Base-by-base conservation (phyloP, 2,113 vertebrate genomes). In the Apus apus region DNA sequence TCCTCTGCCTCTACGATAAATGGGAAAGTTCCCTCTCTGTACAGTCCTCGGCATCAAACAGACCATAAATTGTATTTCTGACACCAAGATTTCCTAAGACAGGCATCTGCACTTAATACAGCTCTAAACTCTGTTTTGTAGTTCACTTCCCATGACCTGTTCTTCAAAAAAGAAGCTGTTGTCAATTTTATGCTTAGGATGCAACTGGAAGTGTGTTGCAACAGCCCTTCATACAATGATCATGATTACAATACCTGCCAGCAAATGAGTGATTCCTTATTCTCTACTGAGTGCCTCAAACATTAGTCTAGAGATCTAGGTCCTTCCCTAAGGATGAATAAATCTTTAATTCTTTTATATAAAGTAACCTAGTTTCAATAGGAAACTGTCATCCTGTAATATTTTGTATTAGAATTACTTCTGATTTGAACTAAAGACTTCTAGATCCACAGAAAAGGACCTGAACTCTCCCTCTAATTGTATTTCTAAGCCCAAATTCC, bases 341-440 rank as follows among this genome's bases (percentile, higher is more conserved):
- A 89, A 94, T 91, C 68, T 94, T 96, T 96, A 95, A 97, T 95
- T 85, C 96, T 90, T 94, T 97, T 84, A 90, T 36, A 65, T 58
- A 56, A 93, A 90, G 73, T 97, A 94, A 90, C 91, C 93, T 92
- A 93, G 65, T 96, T 96, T 93, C 65, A 93, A 85, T 2, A 71
- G 32, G 53, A 36, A 90, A 84, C 43, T 14, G 26, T 38, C 21
- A 92, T 90, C 26, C 51, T 71, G 32, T 29, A 90, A 43, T 87
- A 79, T 54, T 91, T 78, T 90, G 29, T 51, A 48, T 71, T 8
- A 46, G 25, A 25, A 36, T 67, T 66, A 48, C 25, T 71, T 80
- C 32, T 13, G 26, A 64, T 77, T 80, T 67, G 43, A 94, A 80
- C 36, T 80, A 65, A 93, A 74, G 48, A 56, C 46, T 66, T 70